Evolutionary conservation across 2,113 vertebrate genomes (phyloP).

Genomic region (Dryoscopus gambensis): DNA sequence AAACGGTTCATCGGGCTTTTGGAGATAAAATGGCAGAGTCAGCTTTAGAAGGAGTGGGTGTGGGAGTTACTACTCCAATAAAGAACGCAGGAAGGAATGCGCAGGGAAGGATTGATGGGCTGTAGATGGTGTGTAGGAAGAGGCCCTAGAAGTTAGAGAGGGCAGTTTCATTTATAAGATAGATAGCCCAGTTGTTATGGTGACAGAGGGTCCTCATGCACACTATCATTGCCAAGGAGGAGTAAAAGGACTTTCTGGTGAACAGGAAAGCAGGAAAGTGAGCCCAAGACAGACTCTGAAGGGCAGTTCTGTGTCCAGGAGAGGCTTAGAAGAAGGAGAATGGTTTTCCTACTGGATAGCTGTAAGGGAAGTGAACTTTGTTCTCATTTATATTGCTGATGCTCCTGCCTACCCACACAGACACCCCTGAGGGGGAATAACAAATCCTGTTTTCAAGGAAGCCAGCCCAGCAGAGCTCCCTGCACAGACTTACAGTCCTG

Average conservation of each 20-base stretch:
- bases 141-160: slow-evolving; percentile 6
- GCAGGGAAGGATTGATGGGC: slow-evolving; percentile 22
- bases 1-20: not conserved
- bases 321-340: not conserved
- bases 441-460: not conserved
- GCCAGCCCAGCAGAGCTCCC: not conserved
- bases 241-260: not conserved
- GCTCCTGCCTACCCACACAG: not conserved
- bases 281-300: not conserved
- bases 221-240: not conserved
- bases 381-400: not conserved
- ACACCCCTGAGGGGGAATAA: not conserved
- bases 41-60: not conserved
- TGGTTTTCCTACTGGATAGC: not conserved
- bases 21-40: not conserved
- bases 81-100: not conserved
- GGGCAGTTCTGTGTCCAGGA: not conserved
- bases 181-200: slow-evolving; percentile 4
- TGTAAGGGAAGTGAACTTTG: not conserved
- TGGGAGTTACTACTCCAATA: not conserved
- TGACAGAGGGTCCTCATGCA: not conserved
- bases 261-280: not conserved
- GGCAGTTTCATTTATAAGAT: not conserved
- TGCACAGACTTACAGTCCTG: not conserved
- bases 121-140: not conserved